Evolutionary conservation across 2,797 vertebrate genomes (phyloP), one percentile per base, ranked within the genome.

Genomic region (Poeciliopsis presidionis): DNA sequence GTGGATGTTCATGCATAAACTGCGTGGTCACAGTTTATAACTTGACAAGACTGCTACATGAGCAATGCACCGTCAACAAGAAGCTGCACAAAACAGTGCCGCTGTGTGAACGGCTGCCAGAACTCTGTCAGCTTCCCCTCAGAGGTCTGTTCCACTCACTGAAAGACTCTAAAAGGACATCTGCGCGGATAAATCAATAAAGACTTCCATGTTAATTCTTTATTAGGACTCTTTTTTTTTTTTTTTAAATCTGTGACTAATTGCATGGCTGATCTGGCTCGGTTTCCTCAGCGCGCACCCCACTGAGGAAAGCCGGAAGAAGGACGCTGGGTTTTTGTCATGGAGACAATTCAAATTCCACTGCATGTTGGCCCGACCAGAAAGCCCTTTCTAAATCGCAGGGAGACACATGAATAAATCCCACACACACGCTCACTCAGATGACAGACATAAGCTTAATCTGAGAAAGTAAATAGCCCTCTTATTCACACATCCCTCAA

Each of bases 261-360:
- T 83, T 81, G 81, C 73, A 76, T 25, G 76, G 81, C 84, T 89
- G 88, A 55, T 88, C 84, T 45, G 28, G 57, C 80, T 83, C 61
- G 76, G 86, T 71, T 65, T 83, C 65, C 77, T 76, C 72, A 14
- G 63, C 76, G 7, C 18, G 70, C 74, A 75, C 81, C 84, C 81
- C 45, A 75, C 22, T 16, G 81, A 90, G 86, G 79, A 87, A 77
- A 87, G 89, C 84, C 55, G 81, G 90, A 91, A 91, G 87, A 81
- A 88, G 84, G 88, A 91, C 86, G 85, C 84, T 80, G 79, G 84
- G 77, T 81, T 59, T 87, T 94, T 86, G 91, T 90, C 92, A 92
- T 92, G 89, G 91, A 90, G 85, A 94, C 88, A 74, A 78, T 86
- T 90, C 88, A 91, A 89, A 88, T 94, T 94, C 92, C 92, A 83